Base-by-base conservation (phyloP, 2,797 vertebrate species). In the Acipenser oxyrinchus region DNA sequence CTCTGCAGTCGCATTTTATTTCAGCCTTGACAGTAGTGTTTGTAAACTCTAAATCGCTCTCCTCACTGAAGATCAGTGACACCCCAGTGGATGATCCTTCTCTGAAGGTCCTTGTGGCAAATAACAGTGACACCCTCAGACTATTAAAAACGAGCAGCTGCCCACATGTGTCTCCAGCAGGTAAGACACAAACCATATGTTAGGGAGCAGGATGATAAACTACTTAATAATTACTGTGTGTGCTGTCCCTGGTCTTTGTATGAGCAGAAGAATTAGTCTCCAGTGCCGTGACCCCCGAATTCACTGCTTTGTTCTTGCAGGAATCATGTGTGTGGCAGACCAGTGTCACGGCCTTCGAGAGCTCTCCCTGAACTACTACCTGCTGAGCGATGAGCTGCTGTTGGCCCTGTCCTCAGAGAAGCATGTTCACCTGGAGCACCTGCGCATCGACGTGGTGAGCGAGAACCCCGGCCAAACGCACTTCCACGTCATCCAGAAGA, bases 131-230 rank as follows among this genome's bases (percentile, higher is more conserved):
- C 76, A 98, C 97, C 0, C 86, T 99, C 52, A 98, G 92, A 70
- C 81, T 99, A 70, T 82, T 99, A 76, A 99, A 99, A 83, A 99
- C 99, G 97, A 99, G 92, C 89, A 99, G 97, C 79, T 99, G 97
- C 75, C 97, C 96, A 74, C 95, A 98, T 9, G 95, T 99, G 75
- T 98, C 96, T 73, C 96, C 96, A 70, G 96, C 95, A 91, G 96
- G 96, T 99, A 89, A 71, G 69, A 57, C 3, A 53, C 48, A 7
- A 6, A 6, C 23, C 4, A 4, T 37, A 37, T 37, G 23, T 37
- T 37, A 2, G 23, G 23, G 23, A 37, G 23, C 23, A 37, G 23
- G 23, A 37, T 37, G 23, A 37, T 37, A 37, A 37, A 37, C 23
- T 1, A 37, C 4, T 37, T 37, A 37, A 37, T 37, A 37, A 4